A percentile compares a stretch with the other conserved stretches of the same genome.
Evolutionary conservation across 2,113 vertebrate genomes (phyloP).

Genomic region (Notarius quadriscutis): DNA sequence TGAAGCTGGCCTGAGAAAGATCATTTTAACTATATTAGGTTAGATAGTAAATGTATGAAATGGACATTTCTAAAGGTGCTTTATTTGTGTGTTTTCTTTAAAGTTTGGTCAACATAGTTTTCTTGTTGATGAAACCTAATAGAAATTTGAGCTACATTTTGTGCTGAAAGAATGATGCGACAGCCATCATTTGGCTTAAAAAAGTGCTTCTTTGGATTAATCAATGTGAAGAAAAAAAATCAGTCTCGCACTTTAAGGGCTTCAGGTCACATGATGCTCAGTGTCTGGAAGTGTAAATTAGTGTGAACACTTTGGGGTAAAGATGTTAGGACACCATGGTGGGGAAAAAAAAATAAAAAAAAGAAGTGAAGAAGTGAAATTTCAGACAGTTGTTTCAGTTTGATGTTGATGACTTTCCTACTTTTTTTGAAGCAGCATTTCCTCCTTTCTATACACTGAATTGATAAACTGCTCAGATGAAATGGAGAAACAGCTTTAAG

Average conservation of each 20-base stretch:
- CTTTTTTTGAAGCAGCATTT: neutral
- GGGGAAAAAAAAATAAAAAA: neutral
- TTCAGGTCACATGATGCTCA: neutral
- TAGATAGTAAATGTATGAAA: too few relatives aligned
- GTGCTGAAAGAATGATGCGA: neutral
- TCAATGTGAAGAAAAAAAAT: neutral
- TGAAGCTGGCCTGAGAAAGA: too few relatives aligned
- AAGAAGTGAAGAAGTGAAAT: neutral
- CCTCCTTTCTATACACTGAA: neutral
- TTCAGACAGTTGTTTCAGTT: neutral
- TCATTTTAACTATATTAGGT: too few relatives aligned
- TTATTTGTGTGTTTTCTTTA: neutral
- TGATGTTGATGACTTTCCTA: neutral
- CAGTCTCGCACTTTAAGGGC: neutral
- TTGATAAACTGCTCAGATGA: neutral
- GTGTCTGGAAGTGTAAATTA: conserved; percentile 7
- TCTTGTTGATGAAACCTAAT: neutral
- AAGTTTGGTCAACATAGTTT: neutral
- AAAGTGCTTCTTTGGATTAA: neutral
- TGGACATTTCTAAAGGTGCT: neutral
- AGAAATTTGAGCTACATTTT: neutral
- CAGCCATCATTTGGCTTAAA: neutral
- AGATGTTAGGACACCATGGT: neutral
- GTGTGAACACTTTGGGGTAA: too few relatives aligned
- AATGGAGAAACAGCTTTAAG: neutral